Base-by-base conservation (phyloP, 2,113 vertebrate species). In the Cairina moschata region DNA sequence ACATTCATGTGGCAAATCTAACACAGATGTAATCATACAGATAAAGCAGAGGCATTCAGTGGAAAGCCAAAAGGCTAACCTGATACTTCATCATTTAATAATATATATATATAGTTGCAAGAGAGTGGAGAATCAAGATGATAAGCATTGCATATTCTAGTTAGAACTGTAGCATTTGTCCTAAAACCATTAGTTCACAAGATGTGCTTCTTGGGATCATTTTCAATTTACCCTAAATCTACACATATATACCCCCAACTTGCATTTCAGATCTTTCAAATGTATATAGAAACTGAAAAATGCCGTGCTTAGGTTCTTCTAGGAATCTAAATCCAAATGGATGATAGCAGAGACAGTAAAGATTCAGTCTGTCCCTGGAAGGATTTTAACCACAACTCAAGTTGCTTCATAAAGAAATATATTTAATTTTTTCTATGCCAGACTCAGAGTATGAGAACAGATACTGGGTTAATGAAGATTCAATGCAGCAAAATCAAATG, bases 381-480 rank as follows among this genome's bases (percentile, higher is more conserved):
- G 16, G 26, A 66, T 68, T 93, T 76, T 81, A 87, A 72, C 48
- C 11, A 40, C 31, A 65, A 32, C 2, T 56, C 20, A 78, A 36
- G 16, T 23, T 73, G 34, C 34, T 23, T 54, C 23, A 71, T 78
- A 68, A 86, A 85, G 46, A 85, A 66, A 18, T 20, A 54, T 32
- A 32, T 65, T 86, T 11, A 72, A 22, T 11, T 67, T 84, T 91
- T 94, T 92, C 40, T 76, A 13, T 72, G 20, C 34, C 62, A 90
- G 46, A n/a, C 13, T 86, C 23, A 16, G 8, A 48, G 6, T 40
- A 31, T 68, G 42, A 20, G 32, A 83, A n/a, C 32, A 88, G 38
- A 72, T 60, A 92, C 6, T 20, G 86, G 5, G 16, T 76, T 86
- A 94, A 82, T 65, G 44, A 86, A 78, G 85, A 86, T 65, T 93